phyloP scores from a whole-genome alignment of 2,888 invertebrate genomes.

The Drepana falcataria region DNA sequence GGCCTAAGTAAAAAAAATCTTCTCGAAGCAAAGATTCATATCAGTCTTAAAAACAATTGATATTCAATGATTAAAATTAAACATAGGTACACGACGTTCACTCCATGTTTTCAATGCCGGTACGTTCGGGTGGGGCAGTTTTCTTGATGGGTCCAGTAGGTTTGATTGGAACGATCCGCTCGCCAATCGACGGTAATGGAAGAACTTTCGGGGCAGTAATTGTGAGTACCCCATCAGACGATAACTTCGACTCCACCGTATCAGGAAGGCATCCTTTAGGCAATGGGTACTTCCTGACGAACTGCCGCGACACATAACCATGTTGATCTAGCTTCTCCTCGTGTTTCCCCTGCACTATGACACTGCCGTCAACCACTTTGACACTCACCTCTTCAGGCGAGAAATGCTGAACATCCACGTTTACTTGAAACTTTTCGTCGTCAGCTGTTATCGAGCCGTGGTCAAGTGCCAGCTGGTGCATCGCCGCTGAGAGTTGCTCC shows the following conservation, averaged over 20 bases:
- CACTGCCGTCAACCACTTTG: slow-evolving; percentile 82
- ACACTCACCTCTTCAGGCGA: slow-evolving; percentile 86
- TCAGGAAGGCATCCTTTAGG: slow-evolving; percentile 86
- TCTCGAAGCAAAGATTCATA: slow-evolving; percentile 7
- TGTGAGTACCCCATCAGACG: slow-evolving; percentile 86
- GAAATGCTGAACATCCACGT: slow-evolving; percentile 88
- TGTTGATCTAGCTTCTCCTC: slow-evolving; percentile 86
- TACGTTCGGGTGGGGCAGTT: neutral
- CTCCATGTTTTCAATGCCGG: no score
- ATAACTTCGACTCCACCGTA: slow-evolving; percentile 84
- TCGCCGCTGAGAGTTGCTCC: slow-evolving; percentile 45
- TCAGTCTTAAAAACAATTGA: neutral
- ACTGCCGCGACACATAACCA: slow-evolving; percentile 85
- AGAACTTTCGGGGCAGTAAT: slow-evolving; percentile 82
- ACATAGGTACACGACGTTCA: no score
- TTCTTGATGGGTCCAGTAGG: slow-evolving; percentile 78
- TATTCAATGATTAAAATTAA: no score
- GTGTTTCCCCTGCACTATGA: slow-evolving; percentile 87
- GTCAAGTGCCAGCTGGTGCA: slow-evolving; percentile 56
- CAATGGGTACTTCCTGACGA: slow-evolving; percentile 84
- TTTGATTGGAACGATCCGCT: slow-evolving; percentile 79
- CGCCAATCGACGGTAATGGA: slow-evolving; percentile 60
- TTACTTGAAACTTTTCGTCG: slow-evolving; percentile 81
- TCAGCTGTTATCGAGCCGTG: slow-evolving; percentile 68
- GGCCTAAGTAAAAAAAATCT: slow-evolving; percentile 8